phyloP scores from a whole-genome alignment of 2,113 vertebrate species.

The Gyps fulvus region DNA sequence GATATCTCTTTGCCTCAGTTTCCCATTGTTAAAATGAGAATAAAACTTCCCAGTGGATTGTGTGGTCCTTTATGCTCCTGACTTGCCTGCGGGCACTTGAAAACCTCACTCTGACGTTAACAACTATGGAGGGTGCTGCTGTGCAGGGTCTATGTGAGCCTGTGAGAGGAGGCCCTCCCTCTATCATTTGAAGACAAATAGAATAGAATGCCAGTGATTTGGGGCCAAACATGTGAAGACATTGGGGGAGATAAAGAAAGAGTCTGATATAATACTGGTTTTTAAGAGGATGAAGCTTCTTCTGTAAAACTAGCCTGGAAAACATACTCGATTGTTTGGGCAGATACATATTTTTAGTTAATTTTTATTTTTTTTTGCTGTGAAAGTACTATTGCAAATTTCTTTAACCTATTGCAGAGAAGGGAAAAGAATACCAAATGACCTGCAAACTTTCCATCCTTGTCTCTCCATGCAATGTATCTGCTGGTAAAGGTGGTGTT shows the following conservation, averaged over 20 bases:
- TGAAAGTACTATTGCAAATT: no score
- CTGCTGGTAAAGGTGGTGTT: not conserved
- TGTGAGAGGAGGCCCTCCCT: not conserved
- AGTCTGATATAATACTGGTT: not conserved
- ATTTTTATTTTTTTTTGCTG: no score
- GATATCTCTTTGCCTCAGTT: not conserved
- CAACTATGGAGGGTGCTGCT: not conserved
- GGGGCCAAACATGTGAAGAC: not conserved
- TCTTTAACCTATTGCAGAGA: not conserved
- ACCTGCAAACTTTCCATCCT: no score
- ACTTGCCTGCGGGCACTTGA: not conserved
- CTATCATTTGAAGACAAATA: rapidly evolving
- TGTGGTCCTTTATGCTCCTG: not conserved
- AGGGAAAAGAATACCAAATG: not conserved
- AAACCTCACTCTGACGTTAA: not conserved
- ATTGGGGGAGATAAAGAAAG: rapidly evolving
- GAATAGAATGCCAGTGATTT: not conserved
- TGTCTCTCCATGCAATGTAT: rapidly evolving
- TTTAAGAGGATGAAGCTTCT: not conserved
- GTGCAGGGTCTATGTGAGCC: rapidly evolving
- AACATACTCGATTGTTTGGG: rapidly evolving
- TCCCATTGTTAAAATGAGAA: not conserved
- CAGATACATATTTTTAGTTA: rapidly evolving
- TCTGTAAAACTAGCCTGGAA: not conserved
- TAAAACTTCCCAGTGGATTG: not conserved